These are phyloP conservation scores for Limnephilus rhombicus DNA, from an alignment of 2,888 invertebrate genomes.

Conservation along the genomic window DNA sequence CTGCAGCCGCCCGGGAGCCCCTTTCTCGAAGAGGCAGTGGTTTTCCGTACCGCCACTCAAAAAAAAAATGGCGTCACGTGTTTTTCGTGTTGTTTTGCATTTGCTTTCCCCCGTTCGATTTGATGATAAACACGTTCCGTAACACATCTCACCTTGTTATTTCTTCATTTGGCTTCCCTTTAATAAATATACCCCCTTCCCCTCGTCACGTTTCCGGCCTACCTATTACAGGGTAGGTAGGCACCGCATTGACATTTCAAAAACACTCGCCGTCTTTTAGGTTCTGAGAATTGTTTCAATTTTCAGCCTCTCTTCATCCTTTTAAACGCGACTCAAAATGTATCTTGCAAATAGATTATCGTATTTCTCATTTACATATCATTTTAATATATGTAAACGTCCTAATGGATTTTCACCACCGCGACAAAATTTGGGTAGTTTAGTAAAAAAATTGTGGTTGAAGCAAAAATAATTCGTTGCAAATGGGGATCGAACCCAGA, in stretches of 20 bases:
- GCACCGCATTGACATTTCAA: conserved; percentile 33
- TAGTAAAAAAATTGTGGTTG: not conserved
- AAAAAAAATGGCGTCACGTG: not conserved
- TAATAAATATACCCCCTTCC: not conserved
- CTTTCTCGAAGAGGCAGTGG: not conserved
- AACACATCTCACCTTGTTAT: not conserved
- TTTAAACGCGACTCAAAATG: not conserved
- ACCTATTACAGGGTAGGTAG: not conserved
- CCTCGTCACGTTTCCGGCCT: not conserved
- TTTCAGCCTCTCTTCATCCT: not conserved
- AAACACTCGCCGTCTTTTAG: conserved; percentile 16
- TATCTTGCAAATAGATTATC: not conserved
- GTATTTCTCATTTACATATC: not conserved
- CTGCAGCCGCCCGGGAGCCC: not conserved
- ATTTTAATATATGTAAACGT: not conserved
- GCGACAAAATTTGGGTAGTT: not conserved
- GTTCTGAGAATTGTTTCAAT: conserved; percentile 10
- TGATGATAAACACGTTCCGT: not conserved
- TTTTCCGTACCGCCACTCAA: not conserved
- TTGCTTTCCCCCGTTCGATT: not conserved
- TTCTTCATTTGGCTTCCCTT: conserved; percentile 16
- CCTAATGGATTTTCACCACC: not conserved
- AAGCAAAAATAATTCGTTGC: too few species aligned
- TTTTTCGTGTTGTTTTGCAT: not conserved
- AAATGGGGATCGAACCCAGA: too few species aligned